Conservation (phyloP, 2,888 invertebrate species). For the Drosophila rellima region DNA sequence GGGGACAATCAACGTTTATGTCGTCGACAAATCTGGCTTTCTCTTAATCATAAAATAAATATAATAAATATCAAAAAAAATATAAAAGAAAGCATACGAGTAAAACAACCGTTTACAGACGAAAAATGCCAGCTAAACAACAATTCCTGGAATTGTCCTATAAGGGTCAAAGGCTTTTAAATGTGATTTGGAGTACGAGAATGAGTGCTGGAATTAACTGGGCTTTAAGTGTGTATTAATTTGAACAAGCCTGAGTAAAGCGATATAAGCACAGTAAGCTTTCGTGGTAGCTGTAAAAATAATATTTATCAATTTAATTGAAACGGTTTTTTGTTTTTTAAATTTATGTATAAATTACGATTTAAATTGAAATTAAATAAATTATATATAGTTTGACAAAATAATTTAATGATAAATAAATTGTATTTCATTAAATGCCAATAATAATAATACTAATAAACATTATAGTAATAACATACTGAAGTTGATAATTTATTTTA, state of each 20-base stretch:
- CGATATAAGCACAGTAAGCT: not conserved
- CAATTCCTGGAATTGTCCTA: not conserved
- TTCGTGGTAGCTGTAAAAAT: not conserved
- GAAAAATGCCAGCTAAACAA: conserved; percentile 4
- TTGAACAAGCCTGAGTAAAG: not conserved
- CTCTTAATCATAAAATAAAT: conserved; percentile 64
- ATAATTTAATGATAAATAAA: too few species aligned
- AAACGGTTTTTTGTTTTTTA: not conserved
- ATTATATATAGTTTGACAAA: not conserved
- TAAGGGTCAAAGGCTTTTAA: not conserved
- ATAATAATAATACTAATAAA: too few species aligned
- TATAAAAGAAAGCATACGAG: conserved; percentile 43
- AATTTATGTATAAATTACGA: not conserved
- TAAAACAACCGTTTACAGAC: conserved; percentile 27
- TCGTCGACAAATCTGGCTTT: conserved; percentile 51
- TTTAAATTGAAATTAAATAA: not conserved
- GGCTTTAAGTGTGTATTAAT: conserved; percentile 2
- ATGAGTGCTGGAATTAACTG: conserved; percentile 1
- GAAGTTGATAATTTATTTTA: not conserved
- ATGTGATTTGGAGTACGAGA: not conserved
- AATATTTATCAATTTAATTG: conserved; percentile 2
- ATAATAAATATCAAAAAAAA: conserved; percentile 36
- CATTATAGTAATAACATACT: not conserved
- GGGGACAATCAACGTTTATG: conserved; percentile 25
- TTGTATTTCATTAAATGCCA: too few species aligned